Conservation (phyloP, 2,113 vertebrate species). For the Pomatostomus ruficeps region DNA sequence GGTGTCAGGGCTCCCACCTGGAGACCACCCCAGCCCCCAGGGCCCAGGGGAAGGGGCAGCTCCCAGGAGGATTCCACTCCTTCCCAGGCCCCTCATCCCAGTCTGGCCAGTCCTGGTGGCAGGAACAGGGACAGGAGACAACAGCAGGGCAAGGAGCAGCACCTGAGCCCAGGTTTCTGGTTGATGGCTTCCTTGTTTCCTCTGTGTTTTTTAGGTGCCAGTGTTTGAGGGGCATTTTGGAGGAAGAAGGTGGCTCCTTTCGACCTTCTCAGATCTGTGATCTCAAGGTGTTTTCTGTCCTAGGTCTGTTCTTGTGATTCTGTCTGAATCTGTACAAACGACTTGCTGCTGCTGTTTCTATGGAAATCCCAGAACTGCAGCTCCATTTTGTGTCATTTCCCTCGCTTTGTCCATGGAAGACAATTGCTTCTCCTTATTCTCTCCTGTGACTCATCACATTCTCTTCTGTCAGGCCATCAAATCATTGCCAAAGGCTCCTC, state of each 20-base stretch:
- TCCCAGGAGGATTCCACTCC: neutral
- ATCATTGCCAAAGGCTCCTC: neutral
- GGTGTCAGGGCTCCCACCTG: neutral
- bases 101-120: neutral
- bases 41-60: neutral
- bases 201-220: neutral
- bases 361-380: neutral
- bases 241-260: neutral
- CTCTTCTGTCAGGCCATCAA: neutral
- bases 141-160: neutral
- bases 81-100: neutral
- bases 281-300: neutral
- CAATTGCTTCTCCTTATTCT: neutral
- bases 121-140: neutral
- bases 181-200: neutral
- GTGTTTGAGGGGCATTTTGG: neutral
- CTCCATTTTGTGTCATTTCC: neutral
- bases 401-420: neutral
- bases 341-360: neutral
- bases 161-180: neutral
- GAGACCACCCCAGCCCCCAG: neutral
- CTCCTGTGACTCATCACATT: neutral
- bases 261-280: neutral
- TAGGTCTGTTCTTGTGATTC: neutral
- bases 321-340: neutral